phyloP scores from a whole-genome alignment of 2,888 invertebrate genomes.

The Pterostichus madidus region DNA sequence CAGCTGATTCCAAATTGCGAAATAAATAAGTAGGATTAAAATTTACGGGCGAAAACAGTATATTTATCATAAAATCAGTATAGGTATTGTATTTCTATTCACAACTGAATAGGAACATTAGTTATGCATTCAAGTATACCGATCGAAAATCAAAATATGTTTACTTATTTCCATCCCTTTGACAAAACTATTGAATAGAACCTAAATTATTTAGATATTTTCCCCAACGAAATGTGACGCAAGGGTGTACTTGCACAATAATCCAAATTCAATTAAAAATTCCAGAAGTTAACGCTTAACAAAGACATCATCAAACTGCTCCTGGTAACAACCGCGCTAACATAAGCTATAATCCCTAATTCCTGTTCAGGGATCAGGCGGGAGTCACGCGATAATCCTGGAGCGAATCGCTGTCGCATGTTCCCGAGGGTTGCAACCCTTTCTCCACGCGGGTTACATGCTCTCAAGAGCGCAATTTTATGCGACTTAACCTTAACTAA shows the following conservation, averaged over 20 bases:
- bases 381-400: slow-evolving; percentile 50
- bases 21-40: neutral
- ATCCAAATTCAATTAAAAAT: slow-evolving; percentile 48
- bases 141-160: neutral
- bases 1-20: slow-evolving; percentile 34
- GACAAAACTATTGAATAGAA: neutral
- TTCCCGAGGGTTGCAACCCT: slow-evolving; percentile 48
- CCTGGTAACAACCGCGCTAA: slow-evolving; percentile 9
- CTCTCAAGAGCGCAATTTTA: slow-evolving; percentile 28
- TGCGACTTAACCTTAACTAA: slow-evolving; percentile 9
- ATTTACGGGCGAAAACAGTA: slow-evolving; percentile 1
- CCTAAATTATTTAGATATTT: neutral
- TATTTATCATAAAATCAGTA: slow-evolving; percentile 1
- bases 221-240: slow-evolving; percentile 1
- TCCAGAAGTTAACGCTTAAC: slow-evolving; percentile 32
- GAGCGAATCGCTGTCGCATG: slow-evolving; percentile 43
- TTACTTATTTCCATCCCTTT: neutral
- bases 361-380: slow-evolving; percentile 26
- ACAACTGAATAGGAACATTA: slow-evolving; percentile 12
- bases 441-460: neutral
- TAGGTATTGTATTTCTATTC: slow-evolving; percentile 11
- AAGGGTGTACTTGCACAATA: neutral
- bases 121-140: neutral
- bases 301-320: slow-evolving; percentile 25
- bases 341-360: slow-evolving; percentile 13